Evolutionary conservation across 1,140 invertebrate genomes (phyloP).

Genomic region (Solenopsis invicta): DNA sequence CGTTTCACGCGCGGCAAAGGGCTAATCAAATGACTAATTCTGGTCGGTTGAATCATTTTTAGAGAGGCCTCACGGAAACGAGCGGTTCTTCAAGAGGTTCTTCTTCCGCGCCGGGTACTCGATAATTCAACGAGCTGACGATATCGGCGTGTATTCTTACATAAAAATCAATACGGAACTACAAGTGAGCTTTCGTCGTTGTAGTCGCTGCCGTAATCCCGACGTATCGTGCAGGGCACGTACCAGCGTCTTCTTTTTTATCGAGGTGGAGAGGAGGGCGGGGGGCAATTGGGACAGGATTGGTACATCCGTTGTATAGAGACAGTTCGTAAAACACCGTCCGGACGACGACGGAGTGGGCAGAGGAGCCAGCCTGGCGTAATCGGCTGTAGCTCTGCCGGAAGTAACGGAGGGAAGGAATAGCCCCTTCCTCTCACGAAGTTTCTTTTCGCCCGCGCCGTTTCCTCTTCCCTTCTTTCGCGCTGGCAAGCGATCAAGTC

Average conservation of each 20-base stretch:
- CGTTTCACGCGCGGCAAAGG: background rate
- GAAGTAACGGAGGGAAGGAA: slow-evolving; percentile 15
- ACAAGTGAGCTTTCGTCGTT: background rate
- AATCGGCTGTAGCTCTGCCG: slow-evolving; percentile 17
- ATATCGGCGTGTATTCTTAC: slow-evolving; percentile 58
- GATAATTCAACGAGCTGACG: slow-evolving; percentile 55
- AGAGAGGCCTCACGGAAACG: background rate
- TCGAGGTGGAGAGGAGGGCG: no score
- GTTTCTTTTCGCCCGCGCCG: background rate
- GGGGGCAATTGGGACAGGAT: slow-evolving; percentile 33
- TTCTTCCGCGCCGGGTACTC: slow-evolving; percentile 34
- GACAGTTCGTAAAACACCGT: slow-evolving; percentile 32
- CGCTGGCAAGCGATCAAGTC: slow-evolving; percentile 45
- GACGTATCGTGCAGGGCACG: slow-evolving; percentile 26
- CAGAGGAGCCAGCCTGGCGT: background rate
- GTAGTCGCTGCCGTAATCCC: background rate
- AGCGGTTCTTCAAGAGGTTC: slow-evolving; percentile 27
- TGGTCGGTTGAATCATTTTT: background rate
- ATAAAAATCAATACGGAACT: slow-evolving; percentile 60
- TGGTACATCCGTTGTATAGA: slow-evolving; percentile 39
- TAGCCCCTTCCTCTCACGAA: background rate
- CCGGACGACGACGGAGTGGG: background rate
- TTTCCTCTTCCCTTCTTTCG: background rate
- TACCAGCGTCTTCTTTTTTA: slow-evolving; percentile 33
- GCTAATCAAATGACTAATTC: slow-evolving; percentile 37